Conservation (phyloP, 2,797 vertebrate species). For the Sciurus carolinensis region DNA sequence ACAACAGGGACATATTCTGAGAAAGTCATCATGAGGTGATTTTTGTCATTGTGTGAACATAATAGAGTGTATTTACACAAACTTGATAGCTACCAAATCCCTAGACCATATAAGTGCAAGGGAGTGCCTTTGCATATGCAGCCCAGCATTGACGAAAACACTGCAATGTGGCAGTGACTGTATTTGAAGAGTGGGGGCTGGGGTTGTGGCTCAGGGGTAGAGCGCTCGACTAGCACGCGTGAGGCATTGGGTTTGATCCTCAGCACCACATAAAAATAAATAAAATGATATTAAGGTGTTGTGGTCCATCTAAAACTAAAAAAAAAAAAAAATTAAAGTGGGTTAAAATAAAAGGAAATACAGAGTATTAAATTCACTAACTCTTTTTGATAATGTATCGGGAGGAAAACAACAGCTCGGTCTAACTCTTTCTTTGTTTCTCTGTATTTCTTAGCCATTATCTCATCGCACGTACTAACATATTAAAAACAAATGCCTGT, state of each 20-base stretch:
- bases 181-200: not conserved
- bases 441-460: not conserved
- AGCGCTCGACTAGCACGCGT: too few relatives aligned
- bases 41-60: not conserved
- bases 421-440: not conserved
- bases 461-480: not conserved
- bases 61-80: not conserved
- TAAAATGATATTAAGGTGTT: too few relatives aligned
- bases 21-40: not conserved
- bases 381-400: not conserved
- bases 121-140: rapidly evolving
- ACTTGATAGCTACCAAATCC: not conserved
- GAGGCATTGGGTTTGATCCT: too few relatives aligned
- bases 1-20: not conserved
- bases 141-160: not conserved
- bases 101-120: rapidly evolving
- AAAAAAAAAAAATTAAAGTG: not conserved
- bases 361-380: not conserved
- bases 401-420: not conserved
- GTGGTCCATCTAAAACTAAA: too few relatives aligned
- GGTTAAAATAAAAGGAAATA: not conserved
- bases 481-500: not conserved
- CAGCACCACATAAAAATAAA: too few relatives aligned
- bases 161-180: not conserved
- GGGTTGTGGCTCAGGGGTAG: too few relatives aligned